Percentiles rank a stretch among this genome's conserved stretches.
Conservation (phyloP, 2,888 invertebrate species). For the Frankliniella fusca region DNA sequence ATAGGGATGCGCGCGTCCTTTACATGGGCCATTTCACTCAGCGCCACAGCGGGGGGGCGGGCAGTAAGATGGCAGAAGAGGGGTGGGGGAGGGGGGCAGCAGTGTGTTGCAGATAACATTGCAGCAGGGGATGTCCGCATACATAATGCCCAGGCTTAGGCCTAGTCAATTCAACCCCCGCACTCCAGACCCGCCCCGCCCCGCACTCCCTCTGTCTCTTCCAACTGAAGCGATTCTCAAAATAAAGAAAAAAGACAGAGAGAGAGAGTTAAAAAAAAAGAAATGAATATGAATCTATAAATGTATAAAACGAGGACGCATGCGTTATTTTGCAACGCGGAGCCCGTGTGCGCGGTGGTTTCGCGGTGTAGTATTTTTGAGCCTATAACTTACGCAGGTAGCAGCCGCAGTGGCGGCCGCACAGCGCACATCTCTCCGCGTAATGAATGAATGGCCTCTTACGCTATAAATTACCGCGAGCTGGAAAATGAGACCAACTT, state of each 20-base stretch:
- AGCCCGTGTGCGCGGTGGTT: too few species aligned
- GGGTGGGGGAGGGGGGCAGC: neutral
- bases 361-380: too few species aligned
- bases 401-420: neutral
- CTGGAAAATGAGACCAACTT: constrained; percentile 4
- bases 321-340: too few species aligned
- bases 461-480: neutral
- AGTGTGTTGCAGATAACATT: constrained; percentile 4
- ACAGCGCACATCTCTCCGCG: neutral
- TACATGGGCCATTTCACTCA: constrained; percentile 19
- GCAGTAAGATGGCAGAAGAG: neutral
- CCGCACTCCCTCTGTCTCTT: neutral
- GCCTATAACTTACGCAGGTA: too few species aligned
- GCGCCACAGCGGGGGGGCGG: neutral
- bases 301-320: too few species aligned
- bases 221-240: neutral
- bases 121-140: constrained; percentile 10
- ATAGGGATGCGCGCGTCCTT: neutral
- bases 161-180: neutral
- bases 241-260: neutral
- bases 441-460: constrained; percentile 9
- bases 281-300: too few species aligned
- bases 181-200: neutral
- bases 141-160: neutral
- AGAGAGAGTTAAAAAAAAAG: neutral